phyloP scores from a whole-genome alignment of 2,113 vertebrate genomes.

The Tichodroma muraria region DNA sequence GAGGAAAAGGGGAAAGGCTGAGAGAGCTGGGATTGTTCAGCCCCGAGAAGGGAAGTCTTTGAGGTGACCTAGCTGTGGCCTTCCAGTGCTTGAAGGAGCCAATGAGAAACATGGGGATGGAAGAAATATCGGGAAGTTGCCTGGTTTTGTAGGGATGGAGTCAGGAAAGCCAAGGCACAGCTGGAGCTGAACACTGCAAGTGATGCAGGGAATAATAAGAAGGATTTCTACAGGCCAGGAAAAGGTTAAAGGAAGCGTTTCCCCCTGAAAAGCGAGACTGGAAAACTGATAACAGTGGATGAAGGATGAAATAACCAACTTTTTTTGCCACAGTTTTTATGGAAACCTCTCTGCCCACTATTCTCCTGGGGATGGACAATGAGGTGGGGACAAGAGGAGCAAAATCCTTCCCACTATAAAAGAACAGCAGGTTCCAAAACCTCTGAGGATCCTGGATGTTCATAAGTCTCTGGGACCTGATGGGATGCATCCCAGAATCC shows the following conservation, averaged over 20 bases:
- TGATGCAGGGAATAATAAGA: not conserved
- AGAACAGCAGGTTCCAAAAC: not conserved
- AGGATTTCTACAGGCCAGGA: not conserved
- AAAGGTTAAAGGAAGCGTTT: accelerated
- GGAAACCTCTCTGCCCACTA: not conserved
- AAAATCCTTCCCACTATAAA: not conserved
- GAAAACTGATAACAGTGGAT: not conserved
- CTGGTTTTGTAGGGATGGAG: not conserved
- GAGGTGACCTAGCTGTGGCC: no score
- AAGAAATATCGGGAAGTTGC: not conserved
- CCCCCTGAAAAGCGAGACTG: not conserved
- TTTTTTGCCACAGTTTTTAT: not conserved
- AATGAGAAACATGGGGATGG: accelerated
- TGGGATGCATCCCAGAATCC: not conserved
- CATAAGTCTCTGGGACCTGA: not conserved
- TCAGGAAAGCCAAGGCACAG: not conserved
- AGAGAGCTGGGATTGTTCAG: not conserved
- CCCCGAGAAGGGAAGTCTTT: not conserved
- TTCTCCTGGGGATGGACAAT: not conserved
- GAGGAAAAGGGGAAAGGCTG: not conserved
- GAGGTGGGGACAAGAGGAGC: not conserved
- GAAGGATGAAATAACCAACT: not conserved
- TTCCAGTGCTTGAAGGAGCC: not conserved
- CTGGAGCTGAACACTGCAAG: not conserved
- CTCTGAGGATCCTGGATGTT: not conserved